Evolutionary conservation across 2,888 invertebrate species (phyloP).

Genomic region (Gari tellinella): DNA sequence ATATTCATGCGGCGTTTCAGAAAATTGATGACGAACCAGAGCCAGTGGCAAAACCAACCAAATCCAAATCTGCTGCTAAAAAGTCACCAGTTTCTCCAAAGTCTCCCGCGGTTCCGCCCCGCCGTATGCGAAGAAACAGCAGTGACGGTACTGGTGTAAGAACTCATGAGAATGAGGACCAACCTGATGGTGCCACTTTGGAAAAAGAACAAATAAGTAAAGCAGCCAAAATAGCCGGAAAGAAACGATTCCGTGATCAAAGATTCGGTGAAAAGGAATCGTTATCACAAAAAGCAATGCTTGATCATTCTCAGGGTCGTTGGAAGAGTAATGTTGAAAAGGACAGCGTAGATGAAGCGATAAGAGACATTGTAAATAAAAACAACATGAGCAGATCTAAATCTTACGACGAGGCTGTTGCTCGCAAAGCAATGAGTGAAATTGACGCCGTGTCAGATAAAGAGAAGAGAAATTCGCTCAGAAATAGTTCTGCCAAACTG

Average conservation of each 20-base stretch:
- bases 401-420: conserved; percentile 79
- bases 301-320: conserved; percentile 61
- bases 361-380: conserved; percentile 68
- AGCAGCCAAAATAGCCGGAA: conserved; percentile 75
- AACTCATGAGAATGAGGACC: conserved; percentile 6
- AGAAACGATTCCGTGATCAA: conserved; percentile 74
- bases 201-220: conserved; percentile 63
- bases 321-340: conserved; percentile 78
- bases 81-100: conserved; percentile 35
- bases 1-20: conserved; percentile 75
- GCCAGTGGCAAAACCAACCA: neutral
- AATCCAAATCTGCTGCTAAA: neutral
- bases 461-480: conserved; percentile 55
- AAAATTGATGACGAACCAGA: conserved; percentile 17
- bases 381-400: conserved; percentile 78
- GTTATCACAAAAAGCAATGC: conserved; percentile 55
- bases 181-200: neutral
- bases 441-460: conserved; percentile 46
- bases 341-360: conserved; percentile 74
- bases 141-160: conserved; percentile 19
- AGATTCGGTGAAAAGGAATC: conserved; percentile 76
- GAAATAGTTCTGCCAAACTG: conserved; percentile 68
- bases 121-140: conserved; percentile 33
- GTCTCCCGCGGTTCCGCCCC: conserved; percentile 52
- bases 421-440: conserved; percentile 65